Percentiles rank a stretch among this genome's conserved stretches.
Evolutionary conservation across 2,797 vertebrate genomes (phyloP).

Genomic region (Enteromius argenteus): DNA sequence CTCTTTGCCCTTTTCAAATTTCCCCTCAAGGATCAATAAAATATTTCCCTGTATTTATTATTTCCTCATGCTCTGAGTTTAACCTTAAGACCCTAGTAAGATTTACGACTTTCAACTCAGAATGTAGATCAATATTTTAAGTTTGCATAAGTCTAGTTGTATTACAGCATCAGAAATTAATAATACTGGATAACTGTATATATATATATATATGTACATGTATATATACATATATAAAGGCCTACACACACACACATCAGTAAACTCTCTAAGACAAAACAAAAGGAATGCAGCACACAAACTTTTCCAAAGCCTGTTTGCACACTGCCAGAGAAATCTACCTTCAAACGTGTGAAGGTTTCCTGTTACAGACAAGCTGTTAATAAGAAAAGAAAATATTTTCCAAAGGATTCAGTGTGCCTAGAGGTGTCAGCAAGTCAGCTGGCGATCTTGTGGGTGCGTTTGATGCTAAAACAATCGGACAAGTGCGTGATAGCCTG

Average conservation of each 20-base stretch:
- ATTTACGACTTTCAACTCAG: conserved; percentile 5
- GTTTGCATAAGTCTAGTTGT: neutral
- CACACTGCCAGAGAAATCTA: conserved; percentile 11
- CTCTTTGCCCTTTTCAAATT: conserved; percentile 17
- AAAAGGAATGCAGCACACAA: neutral
- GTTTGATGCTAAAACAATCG: conserved; percentile 8
- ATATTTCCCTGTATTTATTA: conserved; percentile 1
- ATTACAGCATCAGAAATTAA: neutral
- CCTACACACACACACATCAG: neutral
- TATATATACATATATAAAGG: neutral
- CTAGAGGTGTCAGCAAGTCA: conserved; percentile 18
- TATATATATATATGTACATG: too few relatives aligned
- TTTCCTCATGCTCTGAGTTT: neutral
- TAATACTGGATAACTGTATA: neutral
- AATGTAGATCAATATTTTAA: neutral
- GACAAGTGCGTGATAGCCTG: neutral
- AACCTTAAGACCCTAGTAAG: neutral
- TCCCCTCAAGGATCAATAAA: conserved; percentile 15
- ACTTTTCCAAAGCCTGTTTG: neutral
- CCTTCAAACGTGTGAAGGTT: neutral
- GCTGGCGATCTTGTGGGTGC: conserved; percentile 2
- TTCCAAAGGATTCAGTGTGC: neutral
- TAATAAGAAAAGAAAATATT: conserved; percentile 25
- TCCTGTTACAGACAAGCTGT: conserved; percentile 5
- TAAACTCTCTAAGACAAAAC: neutral